Base-by-base conservation (phyloP, 1,140 invertebrate genomes). In the Bombus fervidus region DNA sequence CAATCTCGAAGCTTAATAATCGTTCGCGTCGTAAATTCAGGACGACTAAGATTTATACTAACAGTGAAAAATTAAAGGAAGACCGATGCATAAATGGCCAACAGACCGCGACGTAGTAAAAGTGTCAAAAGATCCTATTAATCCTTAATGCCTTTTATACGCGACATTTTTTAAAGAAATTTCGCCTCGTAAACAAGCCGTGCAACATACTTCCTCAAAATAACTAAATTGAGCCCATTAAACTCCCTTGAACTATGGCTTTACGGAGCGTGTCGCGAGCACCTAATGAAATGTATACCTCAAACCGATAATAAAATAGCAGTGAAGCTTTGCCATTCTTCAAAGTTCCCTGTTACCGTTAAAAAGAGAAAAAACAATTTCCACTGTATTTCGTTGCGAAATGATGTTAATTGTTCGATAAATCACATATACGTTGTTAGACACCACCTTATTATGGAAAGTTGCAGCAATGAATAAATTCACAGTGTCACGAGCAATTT, bases 161-260 rank as follows among this genome's bases (percentile, higher is more conserved):
- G 53, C 39, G 53, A 37, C 57, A 47, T 80, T 85, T 85, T 85
- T 83, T 53, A 77, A 77, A 64, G 81, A 53, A 77, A 77, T 77
- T 75, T 57, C 28, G 37, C 68, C 28, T 22, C 12, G 68, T 80
- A 85, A 80, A 85, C 83, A 71, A 59, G 10, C 43, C 47, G 6
- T 47, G 62, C 34, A 79, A 71, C n/a, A 39, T n/a, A 31, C 15
- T 43, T 34, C 47, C 53, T 79, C 41, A 3, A 84, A 85, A 85
- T 85, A 72, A 71, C n/a, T 80, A 85, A 80, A 85, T 79, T 72
- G 47, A 72, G 43, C 62, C 47, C 37, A 69, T 83, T 78, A 78
- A 78, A 83, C 81, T 83, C 34, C 43, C 10, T 78, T 69, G 34
- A 83, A 83, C 81, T 77, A 41, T 39, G 37, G 39, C 74, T 83